Evolutionary conservation across 2,797 vertebrate genomes (phyloP).

Genomic region (Pantherophis vulpinus): DNA sequence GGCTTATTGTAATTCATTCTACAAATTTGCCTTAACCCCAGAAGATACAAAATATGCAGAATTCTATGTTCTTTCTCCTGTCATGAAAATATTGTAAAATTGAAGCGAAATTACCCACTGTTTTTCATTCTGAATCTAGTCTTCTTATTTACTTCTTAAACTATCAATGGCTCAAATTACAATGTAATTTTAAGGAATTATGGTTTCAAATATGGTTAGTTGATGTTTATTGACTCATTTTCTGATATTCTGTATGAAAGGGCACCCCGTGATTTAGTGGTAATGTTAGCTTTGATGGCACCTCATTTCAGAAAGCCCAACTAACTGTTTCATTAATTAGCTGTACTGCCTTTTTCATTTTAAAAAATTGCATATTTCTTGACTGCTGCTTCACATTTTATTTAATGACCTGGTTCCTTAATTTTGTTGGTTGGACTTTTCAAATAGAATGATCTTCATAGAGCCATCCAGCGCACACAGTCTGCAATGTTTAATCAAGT

Average conservation of each 20-base stretch:
- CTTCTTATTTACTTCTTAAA: not conserved
- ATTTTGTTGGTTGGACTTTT: not conserved
- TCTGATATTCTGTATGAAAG: not conserved
- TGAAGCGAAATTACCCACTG: not conserved
- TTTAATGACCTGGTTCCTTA: not conserved
- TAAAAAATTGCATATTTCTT: not conserved
- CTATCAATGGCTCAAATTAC: not conserved
- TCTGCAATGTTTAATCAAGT: slow-evolving; percentile 86
- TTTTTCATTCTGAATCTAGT: not conserved
- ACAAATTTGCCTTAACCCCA: not conserved
- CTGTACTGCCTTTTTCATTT: not conserved
- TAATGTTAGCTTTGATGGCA: not conserved
- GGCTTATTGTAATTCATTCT: not conserved
- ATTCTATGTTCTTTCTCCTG: not conserved
- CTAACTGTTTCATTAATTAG: not conserved
- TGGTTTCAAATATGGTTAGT: not conserved
- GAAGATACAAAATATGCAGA: not conserved
- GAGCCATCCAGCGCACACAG: slow-evolving; percentile 81
- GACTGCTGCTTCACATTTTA: not conserved
- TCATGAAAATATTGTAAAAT: not conserved
- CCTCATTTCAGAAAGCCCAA: not conserved
- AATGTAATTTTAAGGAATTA: not conserved
- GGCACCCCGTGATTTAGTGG: not conserved
- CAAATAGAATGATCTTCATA: slow-evolving; percentile 78
- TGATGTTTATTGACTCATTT: not conserved